phyloP scores from a whole-genome alignment of 2,113 vertebrate genomes.

The Nettapus auritus region DNA sequence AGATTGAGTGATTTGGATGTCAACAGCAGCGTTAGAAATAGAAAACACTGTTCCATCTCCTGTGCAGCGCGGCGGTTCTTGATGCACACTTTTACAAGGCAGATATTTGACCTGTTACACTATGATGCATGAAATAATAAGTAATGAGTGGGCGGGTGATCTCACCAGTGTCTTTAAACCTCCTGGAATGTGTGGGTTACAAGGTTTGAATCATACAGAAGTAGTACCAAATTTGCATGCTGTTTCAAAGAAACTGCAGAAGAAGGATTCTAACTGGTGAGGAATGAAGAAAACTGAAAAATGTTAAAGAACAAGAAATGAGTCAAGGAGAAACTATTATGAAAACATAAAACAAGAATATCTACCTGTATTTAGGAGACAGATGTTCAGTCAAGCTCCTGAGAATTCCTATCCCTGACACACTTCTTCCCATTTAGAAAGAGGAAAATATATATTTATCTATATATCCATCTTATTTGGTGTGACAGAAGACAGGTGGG shows the following conservation, averaged over 20 bases:
- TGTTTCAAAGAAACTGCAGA: neutral
- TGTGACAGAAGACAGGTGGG: neutral
- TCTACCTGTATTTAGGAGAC: neutral
- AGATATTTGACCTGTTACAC: conserved; percentile 60
- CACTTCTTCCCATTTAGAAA: neutral
- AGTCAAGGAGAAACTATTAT: neutral
- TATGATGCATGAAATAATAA: conserved; percentile 49
- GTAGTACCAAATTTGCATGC: neutral
- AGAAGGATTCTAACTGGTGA: neutral
- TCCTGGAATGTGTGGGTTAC: conserved; percentile 53
- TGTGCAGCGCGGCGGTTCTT: neutral
- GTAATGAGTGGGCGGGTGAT: conserved; percentile 55
- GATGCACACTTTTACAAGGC: neutral
- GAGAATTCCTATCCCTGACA: neutral
- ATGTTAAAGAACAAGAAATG: neutral
- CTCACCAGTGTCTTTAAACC: conserved; percentile 48
- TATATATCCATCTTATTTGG: neutral
- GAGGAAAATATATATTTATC: neutral
- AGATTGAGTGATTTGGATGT: neutral
- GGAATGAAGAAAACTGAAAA: neutral
- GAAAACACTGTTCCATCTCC: neutral
- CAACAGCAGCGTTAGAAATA: neutral
- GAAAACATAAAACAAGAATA: neutral
- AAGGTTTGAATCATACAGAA: conserved; percentile 53
- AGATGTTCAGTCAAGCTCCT: neutral